Base-by-base conservation (phyloP, 2,797 vertebrate genomes). In the Poecile montanus region DNA sequence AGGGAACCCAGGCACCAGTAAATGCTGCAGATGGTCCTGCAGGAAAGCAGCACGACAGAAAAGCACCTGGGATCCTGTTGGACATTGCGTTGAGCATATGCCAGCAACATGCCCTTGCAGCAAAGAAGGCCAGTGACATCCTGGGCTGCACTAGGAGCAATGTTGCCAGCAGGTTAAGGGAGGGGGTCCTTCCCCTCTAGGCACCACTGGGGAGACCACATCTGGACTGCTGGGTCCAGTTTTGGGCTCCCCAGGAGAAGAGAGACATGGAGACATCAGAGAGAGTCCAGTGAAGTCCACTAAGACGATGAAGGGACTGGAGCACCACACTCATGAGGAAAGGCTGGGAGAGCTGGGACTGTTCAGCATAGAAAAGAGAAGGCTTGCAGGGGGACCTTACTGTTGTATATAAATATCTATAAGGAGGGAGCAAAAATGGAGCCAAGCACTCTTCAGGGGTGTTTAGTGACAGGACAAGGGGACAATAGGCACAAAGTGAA, bases 141-240 rank as follows among this genome's bases (percentile, higher is more conserved):
- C 63, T 70, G 9, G 32, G 19, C 23, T 73, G 30, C 36, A 25
- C 58, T 21, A 73, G 38, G 16, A 71, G 5, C 3, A 54, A 12
- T 9, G 22, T 4, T 76, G 19, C 36, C 36, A 77, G 53, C n/a
- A 71, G 68, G 29, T 6, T 0, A 0, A 88, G 36, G 19, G 22
- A 70, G 9, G 18, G 25, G 20, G 58, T 83, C 7, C 3, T 83
- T 88, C 15, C 16, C 18, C 61, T 68, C 25, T 50, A 10, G 19
- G 56, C 63, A 58, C 38, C 44, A n/a, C 23, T 62, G 29, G 12
- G 34, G 44, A 76, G 17, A 51, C 13, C 30, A n/a, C 5, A 38
- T 5, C 27, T 54, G 34, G 32, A 60, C 13, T 77, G 25, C 36
- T 63, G 13, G 11, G 6, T 71, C 27, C 29, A 32, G 16, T 34